phyloP scores from a whole-genome alignment of 2,113 vertebrate species.

The Alligator sinensis region DNA sequence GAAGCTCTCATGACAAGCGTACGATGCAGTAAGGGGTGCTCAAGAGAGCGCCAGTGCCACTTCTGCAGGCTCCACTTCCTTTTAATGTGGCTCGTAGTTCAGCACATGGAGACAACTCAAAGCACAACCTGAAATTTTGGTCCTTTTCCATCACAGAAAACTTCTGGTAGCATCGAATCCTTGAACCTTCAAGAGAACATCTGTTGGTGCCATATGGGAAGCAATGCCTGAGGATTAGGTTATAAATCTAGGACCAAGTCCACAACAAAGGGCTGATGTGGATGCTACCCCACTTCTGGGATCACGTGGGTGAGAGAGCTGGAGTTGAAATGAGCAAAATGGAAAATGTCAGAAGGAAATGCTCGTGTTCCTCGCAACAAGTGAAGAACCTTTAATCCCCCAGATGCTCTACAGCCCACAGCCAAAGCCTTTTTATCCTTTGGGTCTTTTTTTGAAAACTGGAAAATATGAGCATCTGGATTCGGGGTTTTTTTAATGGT shows the following conservation, averaged over 20 bases:
- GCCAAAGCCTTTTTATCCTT: no score
- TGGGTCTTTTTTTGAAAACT: no score
- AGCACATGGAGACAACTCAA: neutral
- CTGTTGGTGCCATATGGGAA: neutral
- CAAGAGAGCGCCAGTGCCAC: rapidly evolving
- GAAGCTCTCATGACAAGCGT: neutral
- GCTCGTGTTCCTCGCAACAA: no score
- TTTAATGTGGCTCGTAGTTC: rapidly evolving
- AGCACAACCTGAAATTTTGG: neutral
- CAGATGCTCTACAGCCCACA: no score
- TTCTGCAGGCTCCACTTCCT: rapidly evolving
- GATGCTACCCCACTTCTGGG: neutral
- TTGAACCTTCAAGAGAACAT: neutral
- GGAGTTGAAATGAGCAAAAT: no score
- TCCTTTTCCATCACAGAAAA: neutral
- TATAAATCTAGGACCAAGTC: neutral
- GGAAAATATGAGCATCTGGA: no score
- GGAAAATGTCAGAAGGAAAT: no score
- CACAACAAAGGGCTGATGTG: neutral
- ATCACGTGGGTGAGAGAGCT: neutral
- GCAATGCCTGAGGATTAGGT: neutral
- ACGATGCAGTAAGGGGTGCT: neutral
- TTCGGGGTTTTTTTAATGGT: no score
- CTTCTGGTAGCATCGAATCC: neutral
- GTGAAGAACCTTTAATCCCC: no score